Percentiles rank a stretch among this genome's conserved stretches.
Evolutionary conservation across 1,140 invertebrate genomes (phyloP).

Genomic region (Drosophila varians): DNA sequence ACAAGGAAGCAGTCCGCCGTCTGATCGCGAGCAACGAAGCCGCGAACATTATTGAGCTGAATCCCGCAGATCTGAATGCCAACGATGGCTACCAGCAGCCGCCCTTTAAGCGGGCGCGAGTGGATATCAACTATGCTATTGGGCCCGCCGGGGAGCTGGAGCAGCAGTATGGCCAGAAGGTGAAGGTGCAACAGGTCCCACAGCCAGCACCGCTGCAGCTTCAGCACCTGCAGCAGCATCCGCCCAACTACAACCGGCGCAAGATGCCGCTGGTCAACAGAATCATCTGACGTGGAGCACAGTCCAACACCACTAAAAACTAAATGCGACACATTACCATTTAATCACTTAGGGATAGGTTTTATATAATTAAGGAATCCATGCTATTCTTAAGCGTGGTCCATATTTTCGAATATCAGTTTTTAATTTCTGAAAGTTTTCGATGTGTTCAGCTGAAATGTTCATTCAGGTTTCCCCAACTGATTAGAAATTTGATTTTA

Average conservation of each 20-base stretch:
- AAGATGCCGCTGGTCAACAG: constrained; percentile 86
- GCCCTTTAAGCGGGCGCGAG: constrained; percentile 66
- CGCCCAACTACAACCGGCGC: constrained; percentile 83
- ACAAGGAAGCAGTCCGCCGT: constrained; percentile 84
- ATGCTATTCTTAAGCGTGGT: constrained; percentile 59
- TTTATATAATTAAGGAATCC: constrained; percentile 20
- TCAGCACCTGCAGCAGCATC: constrained; percentile 23
- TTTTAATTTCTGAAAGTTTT: constrained; percentile 15
- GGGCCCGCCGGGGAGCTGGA: constrained; percentile 76
- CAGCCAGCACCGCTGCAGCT: constrained; percentile 7
- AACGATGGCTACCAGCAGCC: constrained; percentile 61
- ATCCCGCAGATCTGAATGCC: constrained; percentile 75
- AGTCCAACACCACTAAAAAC: constrained; percentile 3
- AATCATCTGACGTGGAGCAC: constrained; percentile 82
- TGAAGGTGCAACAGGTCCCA: constrained; percentile 63
- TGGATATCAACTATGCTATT: constrained; percentile 81
- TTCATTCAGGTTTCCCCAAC: constrained; percentile 46
- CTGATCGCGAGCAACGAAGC: constrained; percentile 59
- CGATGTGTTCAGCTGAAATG: constrained; percentile 18
- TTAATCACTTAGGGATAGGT: background rate
- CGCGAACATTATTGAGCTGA: constrained; percentile 70
- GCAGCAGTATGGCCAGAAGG: constrained; percentile 71
- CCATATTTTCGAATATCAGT: constrained; percentile 40
- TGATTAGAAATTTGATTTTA: too few relatives aligned
- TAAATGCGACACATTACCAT: constrained; percentile 2